Evolutionary conservation across 1,140 invertebrate genomes (phyloP), one percentile per base, ranked within the genome.

Genomic region (Glossosoma conforme): DNA sequence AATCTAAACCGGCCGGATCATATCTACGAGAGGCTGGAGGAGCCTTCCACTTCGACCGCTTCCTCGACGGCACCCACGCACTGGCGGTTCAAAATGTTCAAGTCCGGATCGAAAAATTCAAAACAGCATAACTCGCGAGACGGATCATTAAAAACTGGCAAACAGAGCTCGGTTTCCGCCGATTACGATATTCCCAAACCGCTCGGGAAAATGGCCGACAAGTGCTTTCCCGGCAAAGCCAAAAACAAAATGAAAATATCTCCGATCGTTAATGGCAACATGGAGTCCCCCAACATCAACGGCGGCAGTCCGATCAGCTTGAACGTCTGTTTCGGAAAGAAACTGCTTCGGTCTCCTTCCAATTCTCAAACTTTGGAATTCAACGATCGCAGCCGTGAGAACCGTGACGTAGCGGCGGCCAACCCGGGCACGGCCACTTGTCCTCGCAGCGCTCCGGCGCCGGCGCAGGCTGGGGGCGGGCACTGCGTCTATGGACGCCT

Each of bases 11-110:
- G 58, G 21, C 57, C 57, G 10, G 54, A 56, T 38, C 20, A 72
- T 46, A 68, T 70, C 32, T 79, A 78, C 54, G 77, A 78, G 59
- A 68, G 72, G 25, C 72, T 78, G 33, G 68, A 73, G 10, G 76
- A 78, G 30, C 47, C 54, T 17, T 51, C 54, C 8, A 56, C 54
- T 25, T 57, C 61, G 52, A 41, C 60, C 56, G 45, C 44, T 8
- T 45, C 49, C 14, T 52, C 61, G 56, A 56, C 52, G 2, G 48
- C 53, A 36, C 38, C 60, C 28, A 54, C 45, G 28, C 56, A 59
- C 19, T 61, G 54, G 59, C 48, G 55, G 11, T 60, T 60, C 32
- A 60, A 60, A 60, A 60, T 60, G 58, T 60, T 60, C 30, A 60
- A 60, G 47, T 45, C 56, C 2, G 57, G 42, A 17, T 43, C 51